Percentiles rank a stretch among this genome's conserved stretches.
These are phyloP conservation scores for Pampus argenteus DNA, from an alignment of 2,797 vertebrate species.

Conservation along the genomic window DNA sequence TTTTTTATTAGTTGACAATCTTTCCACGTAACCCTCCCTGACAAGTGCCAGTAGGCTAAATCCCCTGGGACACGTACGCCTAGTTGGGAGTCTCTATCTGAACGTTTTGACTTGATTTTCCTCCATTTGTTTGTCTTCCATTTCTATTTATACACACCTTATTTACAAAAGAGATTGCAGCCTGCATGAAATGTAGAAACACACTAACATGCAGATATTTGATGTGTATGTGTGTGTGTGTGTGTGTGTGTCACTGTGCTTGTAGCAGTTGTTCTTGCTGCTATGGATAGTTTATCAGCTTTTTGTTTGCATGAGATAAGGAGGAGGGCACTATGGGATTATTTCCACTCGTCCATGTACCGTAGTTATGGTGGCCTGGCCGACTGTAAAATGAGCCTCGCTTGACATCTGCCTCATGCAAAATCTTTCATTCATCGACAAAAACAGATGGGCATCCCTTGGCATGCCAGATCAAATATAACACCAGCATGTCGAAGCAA, in stretches of 20 bases:
- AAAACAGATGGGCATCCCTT: constrained; percentile 9
- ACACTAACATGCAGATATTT: constrained; percentile 5
- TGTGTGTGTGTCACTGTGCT: constrained; percentile 10
- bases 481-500: background rate
- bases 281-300: constrained; percentile 47
- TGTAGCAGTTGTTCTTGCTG: constrained; percentile 31
- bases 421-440: constrained; percentile 16
- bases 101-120: background rate
- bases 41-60: background rate
- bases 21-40: background rate
- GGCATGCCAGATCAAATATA: background rate
- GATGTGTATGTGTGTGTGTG: constrained; percentile 10
- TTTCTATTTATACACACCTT: background rate
- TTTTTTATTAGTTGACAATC: background rate
- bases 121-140: background rate
- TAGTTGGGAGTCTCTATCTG: background rate
- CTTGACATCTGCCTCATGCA: constrained; percentile 13
- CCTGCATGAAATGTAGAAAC: background rate
- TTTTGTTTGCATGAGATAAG: constrained; percentile 57
- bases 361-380: background rate
- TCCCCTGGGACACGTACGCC: background rate
- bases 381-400: constrained; percentile 18
- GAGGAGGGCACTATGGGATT: constrained; percentile 39
- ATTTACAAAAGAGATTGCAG: background rate
- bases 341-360: constrained; percentile 49